These are phyloP conservation scores for Trichosurus vulpecula DNA, from an alignment of 2,797 vertebrate species.

Conservation along the genomic window DNA sequence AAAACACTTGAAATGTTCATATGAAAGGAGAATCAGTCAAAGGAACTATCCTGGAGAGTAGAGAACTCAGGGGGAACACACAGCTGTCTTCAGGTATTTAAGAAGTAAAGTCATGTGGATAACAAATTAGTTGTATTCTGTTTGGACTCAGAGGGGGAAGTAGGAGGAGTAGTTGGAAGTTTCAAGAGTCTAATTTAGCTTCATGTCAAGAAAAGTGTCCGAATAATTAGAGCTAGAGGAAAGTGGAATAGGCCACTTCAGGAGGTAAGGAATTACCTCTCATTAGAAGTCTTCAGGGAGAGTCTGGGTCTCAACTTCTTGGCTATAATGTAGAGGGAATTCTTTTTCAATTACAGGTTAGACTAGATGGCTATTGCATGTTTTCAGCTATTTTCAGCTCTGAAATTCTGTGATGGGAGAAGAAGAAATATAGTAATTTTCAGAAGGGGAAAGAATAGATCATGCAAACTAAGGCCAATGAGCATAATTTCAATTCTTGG, in stretches of 20 bases:
- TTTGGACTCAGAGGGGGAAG: background rate
- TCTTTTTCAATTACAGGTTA: background rate
- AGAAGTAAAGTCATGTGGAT: background rate
- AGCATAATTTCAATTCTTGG: background rate
- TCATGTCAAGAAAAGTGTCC: background rate
- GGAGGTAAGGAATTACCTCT: background rate
- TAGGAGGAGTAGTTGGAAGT: background rate
- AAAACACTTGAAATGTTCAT: background rate
- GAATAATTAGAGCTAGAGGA: background rate
- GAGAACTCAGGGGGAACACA: background rate
- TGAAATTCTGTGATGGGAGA: background rate
- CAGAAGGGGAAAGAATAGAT: background rate
- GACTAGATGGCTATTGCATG: background rate
- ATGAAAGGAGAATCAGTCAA: background rate
- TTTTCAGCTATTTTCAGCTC: background rate
- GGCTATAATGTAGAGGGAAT: background rate
- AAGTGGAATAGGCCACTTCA: background rate
- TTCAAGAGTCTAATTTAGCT: background rate
- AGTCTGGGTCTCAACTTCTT: background rate
- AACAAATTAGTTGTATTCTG: background rate
- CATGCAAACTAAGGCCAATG: background rate
- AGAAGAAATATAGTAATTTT: background rate
- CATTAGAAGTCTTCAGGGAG: background rate
- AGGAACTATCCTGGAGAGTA: background rate
- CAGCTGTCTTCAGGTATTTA: background rate